phyloP scores from a whole-genome alignment of 2,797 vertebrate species.

The Acanthurus tractus region DNA sequence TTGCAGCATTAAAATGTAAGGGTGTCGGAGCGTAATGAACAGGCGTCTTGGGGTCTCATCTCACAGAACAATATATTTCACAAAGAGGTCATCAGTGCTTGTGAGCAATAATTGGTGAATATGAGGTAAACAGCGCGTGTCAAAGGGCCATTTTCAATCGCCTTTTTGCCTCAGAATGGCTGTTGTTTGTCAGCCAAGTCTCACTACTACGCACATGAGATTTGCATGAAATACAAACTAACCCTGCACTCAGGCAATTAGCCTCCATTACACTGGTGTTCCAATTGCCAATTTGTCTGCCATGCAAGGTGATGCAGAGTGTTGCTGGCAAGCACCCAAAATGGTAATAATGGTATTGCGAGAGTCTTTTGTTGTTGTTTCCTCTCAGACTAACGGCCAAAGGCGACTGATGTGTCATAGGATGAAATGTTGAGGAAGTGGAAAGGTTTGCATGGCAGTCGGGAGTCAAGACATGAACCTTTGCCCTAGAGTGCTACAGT shows the following conservation, averaged over 20 bases:
- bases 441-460: constrained; percentile 68
- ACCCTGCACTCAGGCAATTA: constrained; percentile 88
- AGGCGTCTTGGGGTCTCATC: constrained; percentile 19
- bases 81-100: constrained; percentile 60
- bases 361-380: constrained; percentile 83
- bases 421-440: constrained; percentile 76
- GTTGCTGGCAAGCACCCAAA: constrained; percentile 84
- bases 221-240: constrained; percentile 85
- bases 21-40: constrained; percentile 17
- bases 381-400: constrained; percentile 72
- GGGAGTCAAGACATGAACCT: constrained; percentile 60
- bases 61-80: constrained; percentile 38
- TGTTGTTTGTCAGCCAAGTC: constrained; percentile 70
- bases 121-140: constrained; percentile 62
- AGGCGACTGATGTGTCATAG: constrained; percentile 64
- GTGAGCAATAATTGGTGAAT: constrained; percentile 59
- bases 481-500: constrained; percentile 40
- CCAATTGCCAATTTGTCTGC: constrained; percentile 87
- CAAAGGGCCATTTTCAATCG: constrained; percentile 60
- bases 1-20: constrained; percentile 11
- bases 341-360: constrained; percentile 85
- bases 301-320: constrained; percentile 83
- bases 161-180: constrained; percentile 59
- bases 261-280: constrained; percentile 83
- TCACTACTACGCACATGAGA: constrained; percentile 74